A percentile compares a stretch with the other conserved stretches of the same genome.
Conservation (phyloP, 2,113 vertebrate species). For the Indicator maculatus region DNA sequence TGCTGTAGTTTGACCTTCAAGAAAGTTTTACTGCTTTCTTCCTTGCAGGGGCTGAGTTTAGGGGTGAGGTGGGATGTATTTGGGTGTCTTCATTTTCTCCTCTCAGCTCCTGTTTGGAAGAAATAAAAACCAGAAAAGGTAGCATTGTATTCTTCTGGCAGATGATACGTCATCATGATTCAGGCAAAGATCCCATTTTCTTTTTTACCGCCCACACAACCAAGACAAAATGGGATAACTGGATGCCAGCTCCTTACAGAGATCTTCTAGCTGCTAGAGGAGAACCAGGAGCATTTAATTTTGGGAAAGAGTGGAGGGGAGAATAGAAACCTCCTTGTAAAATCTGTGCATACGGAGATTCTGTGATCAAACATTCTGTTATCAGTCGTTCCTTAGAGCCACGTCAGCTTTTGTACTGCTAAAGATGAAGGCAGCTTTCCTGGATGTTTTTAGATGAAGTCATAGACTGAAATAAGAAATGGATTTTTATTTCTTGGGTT, state of each 20-base stretch:
- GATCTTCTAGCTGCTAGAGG: background rate
- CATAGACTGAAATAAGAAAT: background rate
- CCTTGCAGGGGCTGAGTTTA: background rate
- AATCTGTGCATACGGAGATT: background rate
- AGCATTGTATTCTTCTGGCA: background rate
- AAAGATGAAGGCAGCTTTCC: background rate
- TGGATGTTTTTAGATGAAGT: background rate
- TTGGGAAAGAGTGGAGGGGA: background rate
- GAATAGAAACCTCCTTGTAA: background rate
- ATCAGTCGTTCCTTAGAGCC: background rate
- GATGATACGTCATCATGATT: background rate
- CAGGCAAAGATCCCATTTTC: constrained; percentile 48
- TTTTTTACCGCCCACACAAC: background rate
- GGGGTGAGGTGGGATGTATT: background rate
- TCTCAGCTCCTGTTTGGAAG: background rate
- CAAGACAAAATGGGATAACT: constrained; percentile 37
- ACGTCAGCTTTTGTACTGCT: background rate
- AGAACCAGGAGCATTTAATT: background rate
- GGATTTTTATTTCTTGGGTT: background rate
- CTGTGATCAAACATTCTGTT: background rate
- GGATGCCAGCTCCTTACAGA: background rate
- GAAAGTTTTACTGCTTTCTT: background rate
- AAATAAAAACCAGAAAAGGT: background rate
- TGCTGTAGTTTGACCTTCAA: background rate
- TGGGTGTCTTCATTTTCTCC: background rate